Evolutionary conservation across 2,888 invertebrate genomes (phyloP).

Genomic region (Gerosis bhagava): DNA sequence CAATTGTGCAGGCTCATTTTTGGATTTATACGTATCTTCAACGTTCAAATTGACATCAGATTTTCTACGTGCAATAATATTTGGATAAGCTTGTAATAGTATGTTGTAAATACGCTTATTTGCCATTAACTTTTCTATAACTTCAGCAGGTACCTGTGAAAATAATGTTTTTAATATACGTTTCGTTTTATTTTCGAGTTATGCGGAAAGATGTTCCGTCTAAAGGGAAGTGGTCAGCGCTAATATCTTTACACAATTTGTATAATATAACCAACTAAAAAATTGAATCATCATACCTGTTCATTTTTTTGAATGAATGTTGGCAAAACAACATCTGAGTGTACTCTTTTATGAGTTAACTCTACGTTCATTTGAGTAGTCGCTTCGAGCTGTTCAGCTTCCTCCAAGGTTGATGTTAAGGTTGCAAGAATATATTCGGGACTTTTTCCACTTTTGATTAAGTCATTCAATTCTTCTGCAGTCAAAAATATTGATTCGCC

Average conservation of each 20-base stretch:
- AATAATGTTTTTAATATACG: not conserved
- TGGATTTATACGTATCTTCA: slow-evolving; percentile 36
- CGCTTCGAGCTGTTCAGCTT: slow-evolving; percentile 67
- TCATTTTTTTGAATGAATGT: slow-evolving; percentile 89
- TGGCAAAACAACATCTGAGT: slow-evolving; percentile 89
- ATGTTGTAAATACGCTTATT: slow-evolving; percentile 86
- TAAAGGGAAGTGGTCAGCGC: too few relatives aligned
- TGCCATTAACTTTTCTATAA: slow-evolving; percentile 84
- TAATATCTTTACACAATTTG: too few relatives aligned
- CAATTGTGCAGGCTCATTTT: slow-evolving; percentile 36
- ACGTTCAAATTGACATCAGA: slow-evolving; percentile 81
- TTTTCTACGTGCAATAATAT: slow-evolving; percentile 81
- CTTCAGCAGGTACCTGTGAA: slow-evolving; percentile 86
- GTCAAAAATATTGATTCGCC: slow-evolving; percentile 78
- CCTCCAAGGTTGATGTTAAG: slow-evolving; percentile 80
- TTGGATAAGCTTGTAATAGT: slow-evolving; percentile 87
- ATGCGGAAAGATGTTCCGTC: too few relatives aligned
- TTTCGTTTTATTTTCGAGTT: too few relatives aligned
- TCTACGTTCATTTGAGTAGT: slow-evolving; percentile 72
- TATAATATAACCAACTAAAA: too few relatives aligned
- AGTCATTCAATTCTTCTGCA: slow-evolving; percentile 84
- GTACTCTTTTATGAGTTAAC: slow-evolving; percentile 60
- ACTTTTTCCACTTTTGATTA: slow-evolving; percentile 86
- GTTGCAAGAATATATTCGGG: slow-evolving; percentile 85
- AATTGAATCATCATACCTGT: slow-evolving; percentile 71